These are phyloP conservation scores for Epinephelus coioides DNA, from an alignment of 2,797 vertebrate species.

Conservation along the genomic window DNA sequence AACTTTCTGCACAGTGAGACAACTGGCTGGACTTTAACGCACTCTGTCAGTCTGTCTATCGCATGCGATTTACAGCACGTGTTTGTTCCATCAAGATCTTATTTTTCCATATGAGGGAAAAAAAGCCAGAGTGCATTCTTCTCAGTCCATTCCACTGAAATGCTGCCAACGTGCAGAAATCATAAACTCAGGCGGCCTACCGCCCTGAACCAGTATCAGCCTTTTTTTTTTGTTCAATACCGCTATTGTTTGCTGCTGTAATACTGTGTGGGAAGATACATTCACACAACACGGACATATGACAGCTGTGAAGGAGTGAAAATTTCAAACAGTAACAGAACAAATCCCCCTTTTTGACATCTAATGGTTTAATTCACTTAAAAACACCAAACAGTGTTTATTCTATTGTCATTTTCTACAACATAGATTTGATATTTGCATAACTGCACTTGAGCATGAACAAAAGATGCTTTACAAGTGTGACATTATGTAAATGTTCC, in stretches of 20 bases:
- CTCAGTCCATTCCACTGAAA: slow-evolving; percentile 68
- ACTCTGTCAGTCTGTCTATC: slow-evolving; percentile 20
- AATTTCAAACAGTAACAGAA: slow-evolving; percentile 9
- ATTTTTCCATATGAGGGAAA: slow-evolving; percentile 66
- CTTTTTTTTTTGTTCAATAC: slow-evolving; percentile 49
- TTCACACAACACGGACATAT: slow-evolving; percentile 47
- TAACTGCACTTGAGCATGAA: not conserved
- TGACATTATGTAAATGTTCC: not conserved
- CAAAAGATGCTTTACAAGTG: not conserved
- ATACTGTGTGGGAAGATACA: slow-evolving; percentile 58
- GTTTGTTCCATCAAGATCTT: slow-evolving; percentile 48
- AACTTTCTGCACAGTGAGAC: not conserved
- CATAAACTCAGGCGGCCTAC: slow-evolving; percentile 62
- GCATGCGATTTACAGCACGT: slow-evolving; percentile 39
- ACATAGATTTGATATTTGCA: not conserved
- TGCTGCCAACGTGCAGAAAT: slow-evolving; percentile 64
- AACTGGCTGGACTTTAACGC: not conserved
- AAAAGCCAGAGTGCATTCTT: slow-evolving; percentile 65
- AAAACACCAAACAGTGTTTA: not conserved
- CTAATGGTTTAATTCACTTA: not conserved
- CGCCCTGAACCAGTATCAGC: slow-evolving; percentile 26
- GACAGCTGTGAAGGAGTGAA: slow-evolving; percentile 30
- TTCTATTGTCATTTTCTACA: not conserved
- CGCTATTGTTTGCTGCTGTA: slow-evolving; percentile 59
- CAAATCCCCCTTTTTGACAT: not conserved